These are phyloP conservation scores for Passer montanus DNA, from an alignment of 2,113 vertebrate genomes.

Conservation along the genomic window DNA sequence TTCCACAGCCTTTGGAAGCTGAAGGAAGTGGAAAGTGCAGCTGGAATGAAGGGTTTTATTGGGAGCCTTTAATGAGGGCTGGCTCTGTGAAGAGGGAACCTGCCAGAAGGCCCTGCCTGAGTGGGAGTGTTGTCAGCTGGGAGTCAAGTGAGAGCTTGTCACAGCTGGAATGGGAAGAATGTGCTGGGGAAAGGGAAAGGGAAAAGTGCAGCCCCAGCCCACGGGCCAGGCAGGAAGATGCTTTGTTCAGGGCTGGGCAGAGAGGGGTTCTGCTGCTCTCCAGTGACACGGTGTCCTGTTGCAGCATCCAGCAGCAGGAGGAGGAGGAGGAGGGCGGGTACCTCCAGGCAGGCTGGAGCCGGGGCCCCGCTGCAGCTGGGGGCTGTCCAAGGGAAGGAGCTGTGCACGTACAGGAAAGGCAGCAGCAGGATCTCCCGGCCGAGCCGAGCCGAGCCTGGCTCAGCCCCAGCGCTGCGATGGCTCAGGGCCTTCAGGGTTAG, in stretches of 20 bases:
- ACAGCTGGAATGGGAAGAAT: constrained; percentile 3
- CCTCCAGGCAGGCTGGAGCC: neutral
- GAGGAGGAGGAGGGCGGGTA: neutral
- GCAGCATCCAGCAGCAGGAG: constrained; percentile 32
- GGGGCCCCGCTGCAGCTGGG: neutral
- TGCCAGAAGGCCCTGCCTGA: constrained; percentile 4
- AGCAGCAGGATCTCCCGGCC: constrained; percentile 33
- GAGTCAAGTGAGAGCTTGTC: constrained; percentile 39
- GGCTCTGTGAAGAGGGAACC: neutral
- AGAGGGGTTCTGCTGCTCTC: neutral
- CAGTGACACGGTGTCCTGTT: constrained; percentile 52
- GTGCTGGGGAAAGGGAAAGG: neutral
- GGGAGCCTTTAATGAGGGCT: neutral
- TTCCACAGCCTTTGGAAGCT: neutral
- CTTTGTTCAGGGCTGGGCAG: neutral
- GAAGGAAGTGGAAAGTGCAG: neutral
- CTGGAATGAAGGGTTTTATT: neutral
- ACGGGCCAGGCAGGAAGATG: neutral
- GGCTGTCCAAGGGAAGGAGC: constrained; percentile 37
- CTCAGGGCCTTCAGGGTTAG: neutral
- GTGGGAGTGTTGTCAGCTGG: constrained; percentile 10
- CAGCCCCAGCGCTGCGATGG: neutral
- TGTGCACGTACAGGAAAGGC: constrained; percentile 37
- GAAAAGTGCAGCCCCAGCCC: neutral
- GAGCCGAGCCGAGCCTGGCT: neutral